Base-by-base conservation (phyloP, 2,797 vertebrate genomes). In the Benthosema pterotum region DNA sequence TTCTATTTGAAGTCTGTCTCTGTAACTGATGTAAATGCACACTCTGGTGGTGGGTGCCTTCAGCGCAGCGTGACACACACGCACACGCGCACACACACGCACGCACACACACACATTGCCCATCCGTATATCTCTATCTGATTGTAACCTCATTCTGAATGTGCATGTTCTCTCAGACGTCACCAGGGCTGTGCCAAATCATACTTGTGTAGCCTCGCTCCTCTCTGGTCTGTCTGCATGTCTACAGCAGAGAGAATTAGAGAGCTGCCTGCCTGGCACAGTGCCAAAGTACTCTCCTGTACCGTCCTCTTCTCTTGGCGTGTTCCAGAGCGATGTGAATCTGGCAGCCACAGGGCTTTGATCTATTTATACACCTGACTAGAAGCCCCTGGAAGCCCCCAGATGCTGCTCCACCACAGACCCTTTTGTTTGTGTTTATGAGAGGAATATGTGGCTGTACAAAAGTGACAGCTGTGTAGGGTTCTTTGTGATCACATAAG, bases 351-450 rank as follows among this genome's bases (percentile, higher is more conserved):
- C 32, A 6, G 22, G 60, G 52, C 61, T 84, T 84, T 89, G 79
- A 88, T 88, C 77, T 89, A 85, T 85, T 86, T 83, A 82, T 83
- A 80, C 84, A 74, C 60, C 50, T 74, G 61, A 71, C 63, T 61
- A 67, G 83, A 83, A 83, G 71, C 52, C 76, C 73, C 67, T 63
- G 0, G 65, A 65, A 53, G 57, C 69, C 51, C 57, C 58, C 74
- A 74, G 54, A 38, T 2, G 32, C 32, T 11, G 32, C 8, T 8
- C 5, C 28, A 2, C 32, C 32, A 11, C 7, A 0, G 32, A 1
- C 32, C 32, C 32, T 11, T 38, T 68, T 75, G 77, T 70, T n/a
- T 54, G 66, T 52, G 22, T 61, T 79, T 32, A 61, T 65, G 46
- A 46, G 11, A 64, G 45, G 45, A 15, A 11, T 43, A 42, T 32